Base-by-base conservation (phyloP, 2,888 invertebrate genomes). In the Xanthorhoe spadicearia region DNA sequence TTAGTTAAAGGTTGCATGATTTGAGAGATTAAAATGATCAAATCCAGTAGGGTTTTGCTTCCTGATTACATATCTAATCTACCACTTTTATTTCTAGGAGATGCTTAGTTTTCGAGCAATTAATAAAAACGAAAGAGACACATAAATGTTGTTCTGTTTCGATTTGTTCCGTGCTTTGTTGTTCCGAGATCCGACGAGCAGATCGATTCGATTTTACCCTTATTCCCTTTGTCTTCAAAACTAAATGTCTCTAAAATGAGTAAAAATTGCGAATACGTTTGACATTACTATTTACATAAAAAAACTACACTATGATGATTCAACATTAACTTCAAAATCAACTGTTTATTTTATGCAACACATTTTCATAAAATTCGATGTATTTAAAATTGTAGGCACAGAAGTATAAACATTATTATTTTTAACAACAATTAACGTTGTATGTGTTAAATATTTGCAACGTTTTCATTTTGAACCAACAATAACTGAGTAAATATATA, bases 311-410 rank as follows among this genome's bases (percentile, higher is more conserved):
- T 43, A 43, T 43, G 8, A 38, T 38, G 38, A 43, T 43, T 43
- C 38, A 43, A 43, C 38, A 43, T 43, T 43, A 48, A 48, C 48
- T 48, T 17, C n/a, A n/a, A n/a, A n/a, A n/a, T n/a, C n/a, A n/a
- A n/a, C n/a, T 17, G 15, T 17, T 48, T 48, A 1, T 15, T 48
- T 43, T 43, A 56, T n/a, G 35, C 46, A 61, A 35, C 28, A 52
- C 8, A 2, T 13, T 46, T 49, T 54, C 10, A 19, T 55, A 46
- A 15, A 53, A 61, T 57, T 49, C 48, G 17, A 59, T 54, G 59
- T 67, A 55, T 60, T 60, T 56, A 6, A 23, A 51, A 56, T 48
- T 62, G 18, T 54, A 63, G 59, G 59, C 53, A 58, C 62, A 62
- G 55, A 66, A 59, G 43, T 32, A 51, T 17, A 48, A 48, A 35